Evolutionary conservation across 2,797 vertebrate genomes (phyloP).

Genomic region (Geotrypetes seraphini): DNA sequence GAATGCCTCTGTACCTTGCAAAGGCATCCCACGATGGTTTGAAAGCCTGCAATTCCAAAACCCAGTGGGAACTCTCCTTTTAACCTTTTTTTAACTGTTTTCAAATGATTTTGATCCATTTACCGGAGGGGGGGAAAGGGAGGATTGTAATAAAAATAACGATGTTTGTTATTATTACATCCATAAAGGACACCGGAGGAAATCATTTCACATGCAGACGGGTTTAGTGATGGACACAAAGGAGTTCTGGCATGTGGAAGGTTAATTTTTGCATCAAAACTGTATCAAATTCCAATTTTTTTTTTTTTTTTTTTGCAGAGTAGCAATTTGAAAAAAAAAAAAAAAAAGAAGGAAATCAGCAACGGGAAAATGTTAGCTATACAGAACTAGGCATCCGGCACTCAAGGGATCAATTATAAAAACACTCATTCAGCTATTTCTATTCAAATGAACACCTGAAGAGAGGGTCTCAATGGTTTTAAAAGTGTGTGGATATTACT

Average conservation of each 20-base stretch:
- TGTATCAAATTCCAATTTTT: constrained; percentile 66
- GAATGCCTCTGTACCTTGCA: too few species aligned
- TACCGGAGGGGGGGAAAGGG: too few species aligned
- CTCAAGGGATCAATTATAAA: constrained; percentile 83
- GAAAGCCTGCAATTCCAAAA: too few species aligned
- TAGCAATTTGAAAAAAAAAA: constrained; percentile 49
- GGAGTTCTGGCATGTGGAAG: constrained; percentile 40
- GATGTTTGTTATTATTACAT: too few species aligned
- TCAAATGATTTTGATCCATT: too few species aligned
- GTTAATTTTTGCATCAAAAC: constrained; percentile 66
- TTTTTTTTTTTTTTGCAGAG: constrained; percentile 71
- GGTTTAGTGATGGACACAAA: constrained; percentile 7
- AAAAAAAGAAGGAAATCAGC: constrained; percentile 49
- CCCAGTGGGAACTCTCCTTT: too few species aligned
- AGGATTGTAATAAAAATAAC: too few species aligned
- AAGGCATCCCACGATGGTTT: too few species aligned
- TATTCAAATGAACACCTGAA: constrained; percentile 88
- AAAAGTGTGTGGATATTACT: constrained; percentile 71
- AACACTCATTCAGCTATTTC: constrained; percentile 78
- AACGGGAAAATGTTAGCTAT: constrained; percentile 67
- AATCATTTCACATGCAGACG: too few species aligned
- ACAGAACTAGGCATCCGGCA: constrained; percentile 63
- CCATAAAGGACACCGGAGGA: too few species aligned
- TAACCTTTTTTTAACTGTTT: too few species aligned
- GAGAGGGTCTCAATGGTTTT: constrained; percentile 71